Evolutionary conservation across 2,888 invertebrate species (phyloP), one percentile per base, ranked within the genome.

Genomic region (Clitarchus hookeri): DNA sequence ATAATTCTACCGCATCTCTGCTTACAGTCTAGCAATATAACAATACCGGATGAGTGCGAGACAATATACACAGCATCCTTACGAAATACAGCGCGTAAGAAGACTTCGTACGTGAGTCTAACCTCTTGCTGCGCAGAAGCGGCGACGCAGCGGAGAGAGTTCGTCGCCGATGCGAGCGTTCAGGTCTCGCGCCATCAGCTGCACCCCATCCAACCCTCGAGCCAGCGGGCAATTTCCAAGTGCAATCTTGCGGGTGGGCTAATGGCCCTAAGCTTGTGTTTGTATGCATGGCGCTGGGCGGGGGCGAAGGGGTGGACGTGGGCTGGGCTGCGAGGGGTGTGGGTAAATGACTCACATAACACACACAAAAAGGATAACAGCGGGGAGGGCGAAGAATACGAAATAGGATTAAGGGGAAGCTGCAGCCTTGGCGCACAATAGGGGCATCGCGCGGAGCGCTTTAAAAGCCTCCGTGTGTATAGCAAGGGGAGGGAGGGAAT

Each of bases 331-430:
- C 82, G 16, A 44, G 44, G 87, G 85, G 85, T 36, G 86, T 86
- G 85, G 85, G 87, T 77, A 86, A 86, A 87, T 87, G 87, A 87
- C 85, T 87, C 87, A 87, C 87, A 86, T 85, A 86, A 85, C 86
- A 86, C 85, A 86, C 86, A 86, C 87, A 85, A 84, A 85, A 85
- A 85, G 85, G 85, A 82, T 85, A 85, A 85, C 85, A 85, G 25
- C 80, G 27, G 82, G 80, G 78, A 78, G 83, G 36, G 85, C 84
- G 84, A 85, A 85, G 78, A 86, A 86, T 85, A 85, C 83, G 86
- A 88, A 86, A 87, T 87, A 87, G 86, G 87, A 87, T 88, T 88
- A 88, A 84, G 87, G 86, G 65, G 88, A 85, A 86, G 86, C 84
- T 83, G 86, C 26, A 53, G 65, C 65, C 65, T 19, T 23, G 16